Percentiles rank a stretch among this genome's conserved stretches.
phyloP scores from a whole-genome alignment of 2,113 vertebrate species.

The Colistium nudipinnis region DNA sequence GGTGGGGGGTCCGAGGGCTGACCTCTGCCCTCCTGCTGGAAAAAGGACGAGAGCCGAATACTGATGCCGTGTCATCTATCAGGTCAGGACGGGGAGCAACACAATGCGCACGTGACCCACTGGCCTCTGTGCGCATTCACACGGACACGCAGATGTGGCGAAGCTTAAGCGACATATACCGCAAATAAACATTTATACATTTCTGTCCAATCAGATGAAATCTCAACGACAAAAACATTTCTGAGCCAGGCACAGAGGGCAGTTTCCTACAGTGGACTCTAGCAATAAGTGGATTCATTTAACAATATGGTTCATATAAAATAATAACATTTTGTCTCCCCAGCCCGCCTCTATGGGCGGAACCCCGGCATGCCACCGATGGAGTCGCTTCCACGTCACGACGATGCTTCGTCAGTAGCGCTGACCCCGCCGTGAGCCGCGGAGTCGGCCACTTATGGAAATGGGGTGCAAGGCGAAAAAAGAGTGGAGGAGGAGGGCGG shows the following conservation, averaged over 20 bases:
- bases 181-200: background rate
- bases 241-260: too few species aligned
- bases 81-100: slow-evolving; percentile 46
- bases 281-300: too few species aligned
- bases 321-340: too few species aligned
- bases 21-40: slow-evolving; percentile 30
- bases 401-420: too few species aligned
- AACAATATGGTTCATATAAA: too few species aligned
- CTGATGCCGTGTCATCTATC: slow-evolving; percentile 48
- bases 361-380: too few species aligned
- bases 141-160: background rate
- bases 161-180: background rate
- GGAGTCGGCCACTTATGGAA: slow-evolving; percentile 77
- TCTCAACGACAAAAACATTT: too few species aligned
- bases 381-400: too few species aligned
- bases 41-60: slow-evolving; percentile 20
- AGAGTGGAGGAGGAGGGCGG: slow-evolving; percentile 37
- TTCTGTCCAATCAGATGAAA: background rate
- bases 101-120: background rate
- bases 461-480: slow-evolving; percentile 31
- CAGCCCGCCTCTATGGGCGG: too few species aligned
- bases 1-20: background rate
- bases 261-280: too few species aligned
- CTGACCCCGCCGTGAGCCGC: slow-evolving; percentile 51
- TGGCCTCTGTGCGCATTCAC: background rate